A percentile compares a stretch with the other conserved stretches of the same genome.
These are phyloP conservation scores for Holocentrus rufus DNA, from an alignment of 2,797 vertebrate species.

Conservation along the genomic window DNA sequence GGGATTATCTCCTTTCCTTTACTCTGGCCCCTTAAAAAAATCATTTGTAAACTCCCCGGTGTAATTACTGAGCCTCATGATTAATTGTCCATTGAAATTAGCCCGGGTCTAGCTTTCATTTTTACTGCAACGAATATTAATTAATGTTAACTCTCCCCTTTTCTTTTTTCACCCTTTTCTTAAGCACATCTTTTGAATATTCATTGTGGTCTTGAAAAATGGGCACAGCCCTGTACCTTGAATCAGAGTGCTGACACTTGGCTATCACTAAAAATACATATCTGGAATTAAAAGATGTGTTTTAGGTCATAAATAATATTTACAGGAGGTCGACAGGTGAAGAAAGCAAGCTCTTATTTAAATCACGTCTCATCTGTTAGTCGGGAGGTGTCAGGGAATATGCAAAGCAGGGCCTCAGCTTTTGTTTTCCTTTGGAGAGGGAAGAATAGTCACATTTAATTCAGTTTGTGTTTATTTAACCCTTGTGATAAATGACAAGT, in stretches of 20 bases:
- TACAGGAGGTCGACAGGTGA: conserved; percentile 76
- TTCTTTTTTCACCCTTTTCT: conserved; percentile 80
- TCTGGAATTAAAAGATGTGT: conserved; percentile 82
- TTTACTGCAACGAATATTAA: conserved; percentile 99
- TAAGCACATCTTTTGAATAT: conserved; percentile 95
- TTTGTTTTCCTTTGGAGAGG: conserved; percentile 75
- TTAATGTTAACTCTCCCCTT: conserved; percentile 95
- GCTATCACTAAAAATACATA: conserved; percentile 87
- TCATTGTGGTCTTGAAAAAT: conserved; percentile 95
- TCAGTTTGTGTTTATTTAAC: conserved; percentile 83
- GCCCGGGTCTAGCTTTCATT: conserved; percentile 98
- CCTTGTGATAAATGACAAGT: conserved; percentile 81
- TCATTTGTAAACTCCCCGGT: conserved; percentile 99
- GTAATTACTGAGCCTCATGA: conserved; percentile 99
- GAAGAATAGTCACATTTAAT: conserved; percentile 77
- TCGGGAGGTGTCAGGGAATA: conserved; percentile 74
- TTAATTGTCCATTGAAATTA: conserved; percentile 99
- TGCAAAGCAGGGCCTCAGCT: conserved; percentile 73
- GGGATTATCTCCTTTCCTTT: conserved; percentile 93
- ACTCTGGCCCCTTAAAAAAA: conserved; percentile 90
- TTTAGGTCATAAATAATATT: conserved; percentile 83
- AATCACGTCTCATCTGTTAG: conserved; percentile 81
- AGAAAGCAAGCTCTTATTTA: conserved; percentile 78
- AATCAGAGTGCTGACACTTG: conserved; percentile 86
- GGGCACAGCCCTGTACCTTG: conserved; percentile 83